These are phyloP conservation scores for Onychostruthus taczanowskii DNA, from an alignment of 2,113 vertebrate genomes.

Conservation along the genomic window DNA sequence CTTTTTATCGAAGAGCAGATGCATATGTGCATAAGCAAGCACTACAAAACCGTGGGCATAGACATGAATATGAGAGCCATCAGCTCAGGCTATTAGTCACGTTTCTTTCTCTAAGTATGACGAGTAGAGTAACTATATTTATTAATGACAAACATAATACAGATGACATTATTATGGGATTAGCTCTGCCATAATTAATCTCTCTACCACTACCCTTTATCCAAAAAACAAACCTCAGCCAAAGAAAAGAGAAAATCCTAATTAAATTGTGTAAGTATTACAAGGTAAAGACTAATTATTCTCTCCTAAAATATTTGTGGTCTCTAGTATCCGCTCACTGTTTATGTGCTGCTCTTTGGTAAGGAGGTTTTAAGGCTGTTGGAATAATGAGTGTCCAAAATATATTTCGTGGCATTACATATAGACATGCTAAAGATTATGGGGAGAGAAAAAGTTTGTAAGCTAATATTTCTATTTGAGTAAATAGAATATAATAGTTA, in stretches of 20 bases:
- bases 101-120: neutral
- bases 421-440: neutral
- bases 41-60: neutral
- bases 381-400: neutral
- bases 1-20: neutral
- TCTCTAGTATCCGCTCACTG: neutral
- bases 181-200: neutral
- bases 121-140: neutral
- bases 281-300: neutral
- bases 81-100: neutral
- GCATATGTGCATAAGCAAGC: neutral
- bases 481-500: conserved; percentile 51
- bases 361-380: neutral
- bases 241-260: conserved; percentile 17
- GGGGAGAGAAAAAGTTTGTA: conserved; percentile 13
- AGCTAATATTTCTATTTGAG: conserved; percentile 7
- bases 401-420: neutral
- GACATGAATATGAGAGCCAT: neutral
- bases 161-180: neutral
- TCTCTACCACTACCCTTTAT: neutral
- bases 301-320: neutral
- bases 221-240: neutral
- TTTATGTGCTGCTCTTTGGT: neutral
- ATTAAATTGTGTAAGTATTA: neutral
- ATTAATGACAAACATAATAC: neutral